Percentiles rank a stretch among this genome's conserved stretches.
phyloP scores from a whole-genome alignment of 2,797 vertebrate genomes.

The Chelidonichthys spinosus region DNA sequence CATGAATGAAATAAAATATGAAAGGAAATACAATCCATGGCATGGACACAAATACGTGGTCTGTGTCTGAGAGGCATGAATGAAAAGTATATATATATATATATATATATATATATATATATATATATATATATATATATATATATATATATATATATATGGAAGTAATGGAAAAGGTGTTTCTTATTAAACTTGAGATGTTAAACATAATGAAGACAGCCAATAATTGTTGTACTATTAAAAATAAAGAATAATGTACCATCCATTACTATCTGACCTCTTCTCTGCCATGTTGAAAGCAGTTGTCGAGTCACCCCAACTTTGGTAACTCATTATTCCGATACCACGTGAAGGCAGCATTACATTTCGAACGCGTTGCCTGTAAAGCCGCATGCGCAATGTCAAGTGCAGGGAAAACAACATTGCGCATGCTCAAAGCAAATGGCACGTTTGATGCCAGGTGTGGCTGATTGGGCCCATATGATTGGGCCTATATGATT shows the following conservation, averaged over 20 bases:
- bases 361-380: no score
- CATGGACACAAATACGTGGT: not conserved
- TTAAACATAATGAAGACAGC: not conserved
- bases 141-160: not conserved
- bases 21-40: not conserved
- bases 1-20: not conserved
- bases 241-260: no score
- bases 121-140: not conserved
- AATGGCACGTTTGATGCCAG: not conserved
- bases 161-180: not conserved
- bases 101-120: not conserved
- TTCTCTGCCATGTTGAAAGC: no score
- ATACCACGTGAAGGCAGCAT: no score
- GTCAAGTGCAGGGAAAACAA: not conserved
- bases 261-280: no score
- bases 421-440: not conserved
- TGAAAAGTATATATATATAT: not conserved
- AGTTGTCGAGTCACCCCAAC: no score
- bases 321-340: no score
- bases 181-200: not conserved
- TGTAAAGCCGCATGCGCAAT: not conserved
- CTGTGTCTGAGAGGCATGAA: not conserved
- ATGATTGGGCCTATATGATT: not conserved
- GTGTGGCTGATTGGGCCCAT: not conserved
- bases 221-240: no score